Percentiles rank a stretch among this genome's conserved stretches.
phyloP scores from a whole-genome alignment of 2,797 vertebrate genomes.

The Argya squamiceps region DNA sequence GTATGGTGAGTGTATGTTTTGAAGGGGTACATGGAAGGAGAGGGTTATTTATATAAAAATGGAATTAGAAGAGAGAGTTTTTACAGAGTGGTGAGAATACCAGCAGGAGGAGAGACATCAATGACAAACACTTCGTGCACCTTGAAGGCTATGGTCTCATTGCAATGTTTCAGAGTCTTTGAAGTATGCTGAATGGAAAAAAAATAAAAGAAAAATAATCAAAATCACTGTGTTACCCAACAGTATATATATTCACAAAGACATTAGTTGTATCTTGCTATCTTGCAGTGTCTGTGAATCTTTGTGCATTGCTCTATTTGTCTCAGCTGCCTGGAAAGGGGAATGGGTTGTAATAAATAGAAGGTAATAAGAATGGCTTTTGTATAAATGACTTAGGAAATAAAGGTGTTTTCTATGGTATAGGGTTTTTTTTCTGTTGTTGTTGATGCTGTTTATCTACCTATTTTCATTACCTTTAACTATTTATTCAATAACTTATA shows the following conservation, averaged over 20 bases:
- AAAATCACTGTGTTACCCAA: not conserved
- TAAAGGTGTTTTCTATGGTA: not conserved
- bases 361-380: not conserved
- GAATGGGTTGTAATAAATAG: not conserved
- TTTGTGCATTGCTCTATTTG: not conserved
- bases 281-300: not conserved
- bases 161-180: conserved; percentile 12
- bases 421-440: not conserved
- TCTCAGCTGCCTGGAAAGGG: not conserved
- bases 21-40: not conserved
- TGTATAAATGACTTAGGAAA: not conserved
- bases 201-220: conserved; percentile 36
- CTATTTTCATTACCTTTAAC: not conserved
- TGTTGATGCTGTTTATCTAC: not conserved
- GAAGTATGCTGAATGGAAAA: not conserved
- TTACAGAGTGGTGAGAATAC: not conserved
- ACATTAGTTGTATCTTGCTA: not conserved
- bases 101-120: not conserved
- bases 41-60: not conserved
- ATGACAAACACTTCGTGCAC: not conserved
- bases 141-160: not conserved
- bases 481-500: not conserved
- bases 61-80: not conserved
- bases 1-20: not conserved
- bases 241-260: not conserved